phyloP scores from a whole-genome alignment of 2,888 invertebrate species.

The Drosophila neotestacea region DNA sequence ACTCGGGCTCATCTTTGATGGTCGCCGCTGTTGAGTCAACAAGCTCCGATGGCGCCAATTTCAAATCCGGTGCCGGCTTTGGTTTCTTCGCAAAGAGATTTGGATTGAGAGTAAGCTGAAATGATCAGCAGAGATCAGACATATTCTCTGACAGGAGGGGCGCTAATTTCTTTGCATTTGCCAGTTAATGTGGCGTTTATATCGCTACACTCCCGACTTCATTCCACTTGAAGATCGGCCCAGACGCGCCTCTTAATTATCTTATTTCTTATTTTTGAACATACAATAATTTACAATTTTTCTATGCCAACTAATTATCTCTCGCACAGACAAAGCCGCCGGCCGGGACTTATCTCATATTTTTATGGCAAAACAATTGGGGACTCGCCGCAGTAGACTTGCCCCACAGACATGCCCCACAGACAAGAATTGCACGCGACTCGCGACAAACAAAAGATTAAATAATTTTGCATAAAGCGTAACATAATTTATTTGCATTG shows the following conservation, averaged over 20 bases:
- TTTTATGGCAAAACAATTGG: constrained; percentile 80
- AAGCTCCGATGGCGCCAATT: constrained; percentile 41
- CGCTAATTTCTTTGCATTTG: constrained; percentile 76
- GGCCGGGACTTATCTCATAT: constrained; percentile 74
- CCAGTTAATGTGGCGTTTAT: constrained; percentile 72
- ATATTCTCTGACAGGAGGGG: constrained; percentile 30
- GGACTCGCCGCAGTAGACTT: constrained; percentile 12
- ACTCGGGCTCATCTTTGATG: constrained; percentile 72
- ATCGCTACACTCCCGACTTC: constrained; percentile 16
- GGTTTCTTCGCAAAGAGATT: constrained; percentile 78
- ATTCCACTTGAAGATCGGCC: constrained; percentile 21
- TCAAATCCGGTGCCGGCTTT: constrained; percentile 32
- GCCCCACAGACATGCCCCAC: constrained; percentile 26
- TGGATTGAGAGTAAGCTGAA: constrained; percentile 78
- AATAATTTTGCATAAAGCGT: constrained; percentile 83
- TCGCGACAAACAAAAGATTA: constrained; percentile 82
- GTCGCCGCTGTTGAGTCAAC: constrained; percentile 33
- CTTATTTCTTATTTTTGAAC: constrained; percentile 40
- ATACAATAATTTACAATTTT: constrained; percentile 65
- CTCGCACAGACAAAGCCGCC: constrained; percentile 67
- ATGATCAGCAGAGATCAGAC: constrained; percentile 27
- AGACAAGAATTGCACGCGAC: constrained; percentile 27
- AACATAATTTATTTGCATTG: constrained; percentile 82
- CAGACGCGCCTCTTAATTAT: constrained; percentile 70
- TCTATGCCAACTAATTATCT: constrained; percentile 78